Conservation (phyloP, 2,113 vertebrate species). For the Ctenodactylus gundi region DNA sequence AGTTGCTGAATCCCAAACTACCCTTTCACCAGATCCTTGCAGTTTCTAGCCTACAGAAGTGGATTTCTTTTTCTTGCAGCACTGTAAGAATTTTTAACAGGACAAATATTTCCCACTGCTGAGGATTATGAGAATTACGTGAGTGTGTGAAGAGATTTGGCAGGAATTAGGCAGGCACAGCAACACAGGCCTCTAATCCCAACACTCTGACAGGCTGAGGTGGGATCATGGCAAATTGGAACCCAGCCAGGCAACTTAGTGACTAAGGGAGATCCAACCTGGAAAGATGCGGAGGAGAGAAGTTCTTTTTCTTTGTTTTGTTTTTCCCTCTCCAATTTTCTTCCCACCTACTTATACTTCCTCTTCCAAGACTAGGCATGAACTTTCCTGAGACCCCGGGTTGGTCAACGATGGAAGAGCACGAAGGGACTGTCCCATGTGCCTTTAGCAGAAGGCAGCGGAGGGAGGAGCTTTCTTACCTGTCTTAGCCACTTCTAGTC, state of each 20-base stretch:
- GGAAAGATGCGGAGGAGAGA: no score
- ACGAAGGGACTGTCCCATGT: neutral
- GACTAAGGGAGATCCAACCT: no score
- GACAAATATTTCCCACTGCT: neutral
- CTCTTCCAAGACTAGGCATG: neutral
- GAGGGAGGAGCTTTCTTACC: neutral
- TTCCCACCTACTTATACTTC: neutral
- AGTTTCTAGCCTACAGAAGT: neutral
- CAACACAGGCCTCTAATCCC: no score
- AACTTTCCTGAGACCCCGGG: neutral
- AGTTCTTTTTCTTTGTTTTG: neutral
- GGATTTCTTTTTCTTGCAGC: neutral
- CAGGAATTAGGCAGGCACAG: neutral
- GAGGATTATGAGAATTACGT: neutral
- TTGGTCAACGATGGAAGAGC: neutral
- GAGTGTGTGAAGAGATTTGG: neutral
- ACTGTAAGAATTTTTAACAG: neutral
- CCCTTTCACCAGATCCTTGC: neutral
- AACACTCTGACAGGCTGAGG: no score
- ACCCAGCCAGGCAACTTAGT: no score
- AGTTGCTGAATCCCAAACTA: neutral
- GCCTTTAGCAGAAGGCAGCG: neutral
- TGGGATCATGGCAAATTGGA: neutral
- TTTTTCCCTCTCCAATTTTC: neutral
- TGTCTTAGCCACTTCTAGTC: no score